phyloP scores from a whole-genome alignment of 1,140 invertebrate genomes.

The Pseudomyrmex gracilis region DNA sequence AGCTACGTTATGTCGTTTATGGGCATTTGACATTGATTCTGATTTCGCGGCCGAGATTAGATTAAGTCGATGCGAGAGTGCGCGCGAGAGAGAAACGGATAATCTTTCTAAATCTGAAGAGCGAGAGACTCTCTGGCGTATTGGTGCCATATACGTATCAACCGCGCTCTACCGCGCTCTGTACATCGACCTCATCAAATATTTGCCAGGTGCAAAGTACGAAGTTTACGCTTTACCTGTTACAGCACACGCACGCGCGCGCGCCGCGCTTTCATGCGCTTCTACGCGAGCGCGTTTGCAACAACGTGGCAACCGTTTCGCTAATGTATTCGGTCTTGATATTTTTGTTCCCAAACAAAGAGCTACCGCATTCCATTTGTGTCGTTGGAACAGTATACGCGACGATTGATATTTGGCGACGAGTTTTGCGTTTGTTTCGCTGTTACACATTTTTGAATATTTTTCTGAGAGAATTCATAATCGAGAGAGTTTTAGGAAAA shows the following conservation, averaged over 20 bases:
- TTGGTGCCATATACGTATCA: slow-evolving; percentile 33
- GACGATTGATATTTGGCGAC: background rate
- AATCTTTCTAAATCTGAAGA: slow-evolving; percentile 1
- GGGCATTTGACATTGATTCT: slow-evolving; percentile 70
- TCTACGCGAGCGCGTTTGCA: slow-evolving; percentile 3
- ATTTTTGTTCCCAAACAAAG: background rate
- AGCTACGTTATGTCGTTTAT: slow-evolving; percentile 69
- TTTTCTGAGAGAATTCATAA: background rate
- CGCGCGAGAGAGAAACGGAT: slow-evolving; percentile 14
- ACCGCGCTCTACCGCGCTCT: background rate
- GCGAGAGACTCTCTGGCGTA: slow-evolving; percentile 28
- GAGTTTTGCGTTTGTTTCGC: background rate
- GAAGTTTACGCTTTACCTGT: slow-evolving; percentile 75
- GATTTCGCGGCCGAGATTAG: slow-evolving; percentile 57
- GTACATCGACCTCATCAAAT: slow-evolving; percentile 60
- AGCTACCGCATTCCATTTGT: background rate
- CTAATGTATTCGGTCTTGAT: slow-evolving; percentile 31
- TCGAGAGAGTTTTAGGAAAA: too few relatives aligned
- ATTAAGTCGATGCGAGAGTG: slow-evolving; percentile 37
- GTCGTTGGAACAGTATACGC: background rate
- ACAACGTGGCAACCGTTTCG: slow-evolving; percentile 39
- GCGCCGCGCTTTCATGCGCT: slow-evolving; percentile 26
- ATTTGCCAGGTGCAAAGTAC: slow-evolving; percentile 68
- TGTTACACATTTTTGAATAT: background rate
- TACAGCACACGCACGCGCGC: slow-evolving; percentile 51